These are phyloP conservation scores for Anguilla obscura DNA, from an alignment of 2,797 vertebrate genomes.

Conservation along the genomic window DNA sequence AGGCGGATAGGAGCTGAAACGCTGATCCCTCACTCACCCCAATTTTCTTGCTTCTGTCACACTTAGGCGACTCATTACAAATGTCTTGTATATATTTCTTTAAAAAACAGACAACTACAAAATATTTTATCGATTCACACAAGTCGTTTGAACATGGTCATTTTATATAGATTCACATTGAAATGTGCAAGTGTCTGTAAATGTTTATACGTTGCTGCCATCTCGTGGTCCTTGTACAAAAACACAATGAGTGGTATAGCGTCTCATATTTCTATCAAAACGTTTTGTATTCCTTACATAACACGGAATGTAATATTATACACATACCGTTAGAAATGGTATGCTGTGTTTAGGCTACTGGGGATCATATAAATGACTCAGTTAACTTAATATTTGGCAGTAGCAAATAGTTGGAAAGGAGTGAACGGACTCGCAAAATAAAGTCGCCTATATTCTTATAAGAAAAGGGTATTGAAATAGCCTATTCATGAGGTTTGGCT, in stretches of 20 bases:
- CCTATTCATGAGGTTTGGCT: not conserved
- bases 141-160: not conserved
- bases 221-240: conserved; percentile 8
- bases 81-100: not conserved
- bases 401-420: not conserved
- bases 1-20: not conserved
- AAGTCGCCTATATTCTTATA: not conserved
- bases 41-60: not conserved
- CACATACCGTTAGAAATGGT: not conserved
- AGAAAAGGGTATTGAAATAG: conserved; percentile 1
- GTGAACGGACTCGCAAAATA: not conserved
- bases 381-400: not conserved
- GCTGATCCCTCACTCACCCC: not conserved
- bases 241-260: not conserved
- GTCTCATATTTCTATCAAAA: not conserved
- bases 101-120: not conserved
- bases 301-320: not conserved
- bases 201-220: conserved; percentile 27
- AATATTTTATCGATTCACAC: not conserved
- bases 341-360: not conserved
- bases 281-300: not conserved
- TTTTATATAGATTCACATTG: no score
- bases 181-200: not conserved
- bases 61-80: not conserved
- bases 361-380: not conserved